A percentile compares a stretch with the other conserved stretches of the same genome.
Conservation (phyloP, 2,888 invertebrate genomes). For the Lasioglossum lativentre region DNA sequence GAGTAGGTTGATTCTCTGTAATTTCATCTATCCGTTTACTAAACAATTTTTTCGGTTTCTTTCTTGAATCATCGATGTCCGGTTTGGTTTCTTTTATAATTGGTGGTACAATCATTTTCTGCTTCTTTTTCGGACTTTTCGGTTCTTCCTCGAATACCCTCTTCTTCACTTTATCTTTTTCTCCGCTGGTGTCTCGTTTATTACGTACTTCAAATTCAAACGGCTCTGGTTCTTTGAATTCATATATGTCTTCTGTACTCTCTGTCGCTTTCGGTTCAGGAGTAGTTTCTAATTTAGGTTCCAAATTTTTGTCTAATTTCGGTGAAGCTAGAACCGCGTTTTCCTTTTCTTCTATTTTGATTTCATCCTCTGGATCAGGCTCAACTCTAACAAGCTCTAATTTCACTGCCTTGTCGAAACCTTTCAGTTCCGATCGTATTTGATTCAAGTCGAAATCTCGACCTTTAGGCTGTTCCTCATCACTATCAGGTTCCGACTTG, state of each 20-base stretch:
- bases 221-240: slow-evolving; percentile 95
- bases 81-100: slow-evolving; percentile 66
- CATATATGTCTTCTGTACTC: slow-evolving; percentile 89
- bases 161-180: slow-evolving; percentile 81
- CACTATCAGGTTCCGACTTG: slow-evolving; percentile 85
- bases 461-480: slow-evolving; percentile 87
- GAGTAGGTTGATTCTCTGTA: slow-evolving; percentile 47
- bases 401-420: slow-evolving; percentile 89
- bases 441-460: slow-evolving; percentile 94
- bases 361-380: slow-evolving; percentile 86
- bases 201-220: slow-evolving; percentile 92
- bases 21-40: slow-evolving; percentile 73
- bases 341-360: slow-evolving; percentile 65
- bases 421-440: slow-evolving; percentile 93
- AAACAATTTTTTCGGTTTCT: slow-evolving; percentile 75
- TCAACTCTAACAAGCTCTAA: slow-evolving; percentile 82
- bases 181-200: slow-evolving; percentile 79
- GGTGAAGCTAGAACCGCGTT: slow-evolving; percentile 73
- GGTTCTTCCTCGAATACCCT: slow-evolving; percentile 82
- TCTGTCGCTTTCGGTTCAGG: slow-evolving; percentile 67
- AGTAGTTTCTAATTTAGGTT: slow-evolving; percentile 64
- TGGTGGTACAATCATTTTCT: slow-evolving; percentile 68
- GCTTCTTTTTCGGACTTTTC: slow-evolving; percentile 82
- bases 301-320: slow-evolving; percentile 74
- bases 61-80: slow-evolving; percentile 64